Percentiles rank a stretch among this genome's conserved stretches.
Evolutionary conservation across 2,888 invertebrate species (phyloP).

Genomic region (Andrena dorsata): DNA sequence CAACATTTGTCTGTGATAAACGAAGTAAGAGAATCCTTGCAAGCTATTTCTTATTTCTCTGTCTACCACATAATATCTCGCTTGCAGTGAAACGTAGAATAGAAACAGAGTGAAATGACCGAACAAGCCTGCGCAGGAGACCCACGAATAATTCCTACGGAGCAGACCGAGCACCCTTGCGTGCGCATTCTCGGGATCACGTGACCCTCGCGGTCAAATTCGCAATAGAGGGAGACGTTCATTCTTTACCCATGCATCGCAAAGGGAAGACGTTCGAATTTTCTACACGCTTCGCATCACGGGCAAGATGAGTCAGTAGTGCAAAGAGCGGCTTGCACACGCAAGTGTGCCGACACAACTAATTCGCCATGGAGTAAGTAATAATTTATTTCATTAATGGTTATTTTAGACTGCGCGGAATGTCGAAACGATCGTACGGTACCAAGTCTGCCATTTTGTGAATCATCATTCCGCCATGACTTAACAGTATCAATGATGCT

Average conservation of each 20-base stretch:
- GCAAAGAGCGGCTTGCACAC: conserved; percentile 88
- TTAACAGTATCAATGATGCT: background rate
- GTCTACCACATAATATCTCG: background rate
- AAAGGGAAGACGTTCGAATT: conserved; percentile 82
- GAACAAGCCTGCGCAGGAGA: conserved; percentile 48
- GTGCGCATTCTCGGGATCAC: conserved; percentile 65
- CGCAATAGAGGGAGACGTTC: conserved; percentile 60
- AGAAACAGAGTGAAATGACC: background rate
- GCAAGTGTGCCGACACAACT: conserved; percentile 89
- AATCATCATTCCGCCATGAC: conserved; percentile 39
- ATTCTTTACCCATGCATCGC: conserved; percentile 83
- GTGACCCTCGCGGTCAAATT: conserved; percentile 67
- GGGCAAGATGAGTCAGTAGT: conserved; percentile 92
- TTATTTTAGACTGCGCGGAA: background rate
- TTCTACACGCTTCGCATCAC: conserved; percentile 85
- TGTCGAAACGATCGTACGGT: background rate
- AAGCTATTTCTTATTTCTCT: too few relatives aligned
- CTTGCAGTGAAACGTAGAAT: background rate
- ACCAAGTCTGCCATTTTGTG: conserved; percentile 75
- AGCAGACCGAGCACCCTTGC: conserved; percentile 47
- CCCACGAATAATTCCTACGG: conserved; percentile 22
- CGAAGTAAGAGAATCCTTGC: too few relatives aligned
- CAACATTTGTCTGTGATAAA: too few relatives aligned
- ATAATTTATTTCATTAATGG: conserved; percentile 63
- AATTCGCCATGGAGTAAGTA: conserved; percentile 90